A percentile compares a stretch with the other conserved stretches of the same genome.
Evolutionary conservation across 2,797 vertebrate genomes (phyloP).

Genomic region (Cuculus canorus): DNA sequence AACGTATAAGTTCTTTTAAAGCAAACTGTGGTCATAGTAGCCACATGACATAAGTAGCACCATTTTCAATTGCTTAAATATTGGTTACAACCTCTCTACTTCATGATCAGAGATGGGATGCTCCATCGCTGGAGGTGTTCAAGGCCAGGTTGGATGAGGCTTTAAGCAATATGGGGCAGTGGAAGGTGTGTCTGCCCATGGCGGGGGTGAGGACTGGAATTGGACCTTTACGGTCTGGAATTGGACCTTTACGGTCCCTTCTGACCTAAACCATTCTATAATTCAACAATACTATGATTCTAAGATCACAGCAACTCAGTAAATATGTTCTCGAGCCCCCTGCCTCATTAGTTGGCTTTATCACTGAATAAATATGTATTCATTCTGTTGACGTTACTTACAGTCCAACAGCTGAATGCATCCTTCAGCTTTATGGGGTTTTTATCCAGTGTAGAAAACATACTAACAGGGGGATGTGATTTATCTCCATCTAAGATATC

Average conservation of each 20-base stretch:
- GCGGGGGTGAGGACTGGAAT: no score
- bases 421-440: background rate
- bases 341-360: background rate
- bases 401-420: background rate
- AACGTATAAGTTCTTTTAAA: background rate
- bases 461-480: background rate
- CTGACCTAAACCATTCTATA: no score
- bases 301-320: background rate
- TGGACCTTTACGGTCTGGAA: no score
- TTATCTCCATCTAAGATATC: background rate
- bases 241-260: no score
- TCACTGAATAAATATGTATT: rapidly evolving
- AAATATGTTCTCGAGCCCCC: background rate
- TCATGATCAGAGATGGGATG: no score
- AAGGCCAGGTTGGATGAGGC: no score
- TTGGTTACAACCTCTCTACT: background rate
- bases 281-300: no score
- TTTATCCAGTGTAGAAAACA: background rate
- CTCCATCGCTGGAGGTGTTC: no score
- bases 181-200: no score
- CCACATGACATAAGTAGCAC: background rate
- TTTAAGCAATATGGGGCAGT: no score
- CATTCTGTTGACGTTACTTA: background rate
- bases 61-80: background rate
- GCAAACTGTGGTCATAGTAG: background rate